Evolutionary conservation across 2,113 vertebrate genomes (phyloP), one percentile per base, ranked within the genome.

Genomic region (Cavia aperea): DNA sequence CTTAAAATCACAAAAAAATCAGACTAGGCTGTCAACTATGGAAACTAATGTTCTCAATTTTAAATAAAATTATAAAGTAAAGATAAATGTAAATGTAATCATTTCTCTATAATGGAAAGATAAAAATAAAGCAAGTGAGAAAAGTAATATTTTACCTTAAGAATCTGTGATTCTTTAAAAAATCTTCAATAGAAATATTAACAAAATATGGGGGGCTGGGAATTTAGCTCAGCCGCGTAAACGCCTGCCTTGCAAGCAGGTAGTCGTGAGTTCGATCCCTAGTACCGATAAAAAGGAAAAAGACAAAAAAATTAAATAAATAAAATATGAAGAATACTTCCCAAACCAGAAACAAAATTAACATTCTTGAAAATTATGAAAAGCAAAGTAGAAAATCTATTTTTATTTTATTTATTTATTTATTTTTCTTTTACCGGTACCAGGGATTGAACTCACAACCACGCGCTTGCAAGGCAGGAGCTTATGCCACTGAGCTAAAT

Each of bases 121-220:
- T 56, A 56, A 88, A 87, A 89, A 49, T 60, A 87, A 49, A 87
- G 66, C 58, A 75, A 87, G 33, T 85, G 19, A 86, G 54, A 93
- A 89, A 94, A 88, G 88, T 36, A 43, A 77, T 21, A 66, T 36
- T 65, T 86, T 72, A 23, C 39, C 51, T 51, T 79, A 68, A 77
- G 62, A 54, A 60, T 75, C 60, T 60, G 7, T 88, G 70, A 77
- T 56, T 77, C 49, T 62, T 82, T 56, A 19, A 14, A 72, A 16
- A 43, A 56, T 63, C 46, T 70, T 60, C 46, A 63, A 72, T 26
- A 83, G 36, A 79, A 85, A 63, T 78, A 88, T 13, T 63, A 46
- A 54, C 18, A 62, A 84, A 78, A 84, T 56, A 79, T 36, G 24
- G 39, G 39, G 39, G 39, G 39, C 39, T 39, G 39, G 39, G 39